These are phyloP conservation scores for Spodoptera litura DNA, from an alignment of 1,140 invertebrate genomes.

Conservation along the genomic window DNA sequence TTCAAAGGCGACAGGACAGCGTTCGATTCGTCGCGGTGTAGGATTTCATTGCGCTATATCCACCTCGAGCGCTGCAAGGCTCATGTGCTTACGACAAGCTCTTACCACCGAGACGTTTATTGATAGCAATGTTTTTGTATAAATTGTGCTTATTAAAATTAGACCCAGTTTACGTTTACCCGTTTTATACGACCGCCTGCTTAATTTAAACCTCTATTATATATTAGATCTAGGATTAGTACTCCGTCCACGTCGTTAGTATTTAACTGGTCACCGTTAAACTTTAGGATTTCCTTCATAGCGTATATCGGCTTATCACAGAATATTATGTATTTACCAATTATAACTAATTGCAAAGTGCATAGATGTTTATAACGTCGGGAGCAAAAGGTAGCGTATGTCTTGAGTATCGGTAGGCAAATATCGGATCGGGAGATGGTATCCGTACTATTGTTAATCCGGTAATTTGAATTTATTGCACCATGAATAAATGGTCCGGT, in stretches of 20 bases:
- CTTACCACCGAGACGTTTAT: constrained; percentile 70
- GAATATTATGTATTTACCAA: constrained; percentile 40
- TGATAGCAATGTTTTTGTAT: constrained; percentile 71
- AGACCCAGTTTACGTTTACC: constrained; percentile 58
- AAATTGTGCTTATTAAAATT: constrained; percentile 66
- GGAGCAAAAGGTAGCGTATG: constrained; percentile 57
- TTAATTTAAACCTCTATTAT: constrained; percentile 52
- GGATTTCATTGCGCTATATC: constrained; percentile 83
- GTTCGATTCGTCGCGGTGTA: constrained; percentile 84
- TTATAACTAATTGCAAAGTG: constrained; percentile 54
- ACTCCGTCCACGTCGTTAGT: constrained; percentile 46
- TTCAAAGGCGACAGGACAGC: constrained; percentile 82
- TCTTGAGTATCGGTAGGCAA: constrained; percentile 66
- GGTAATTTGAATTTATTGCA: constrained; percentile 85
- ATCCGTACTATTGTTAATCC: constrained; percentile 84
- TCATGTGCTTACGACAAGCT: constrained; percentile 69
- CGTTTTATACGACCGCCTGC: constrained; percentile 46
- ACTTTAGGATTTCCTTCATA: constrained; percentile 48
- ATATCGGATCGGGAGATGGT: constrained; percentile 70
- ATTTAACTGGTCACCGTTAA: constrained; percentile 54
- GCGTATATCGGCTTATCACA: not conserved
- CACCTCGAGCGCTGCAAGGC: constrained; percentile 64
- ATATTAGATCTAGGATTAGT: constrained; percentile 51
- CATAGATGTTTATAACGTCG: constrained; percentile 60
- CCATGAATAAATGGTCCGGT: constrained; percentile 80